Base-by-base conservation (phyloP, 2,797 vertebrate species). In the Xyrichtys novacula region DNA sequence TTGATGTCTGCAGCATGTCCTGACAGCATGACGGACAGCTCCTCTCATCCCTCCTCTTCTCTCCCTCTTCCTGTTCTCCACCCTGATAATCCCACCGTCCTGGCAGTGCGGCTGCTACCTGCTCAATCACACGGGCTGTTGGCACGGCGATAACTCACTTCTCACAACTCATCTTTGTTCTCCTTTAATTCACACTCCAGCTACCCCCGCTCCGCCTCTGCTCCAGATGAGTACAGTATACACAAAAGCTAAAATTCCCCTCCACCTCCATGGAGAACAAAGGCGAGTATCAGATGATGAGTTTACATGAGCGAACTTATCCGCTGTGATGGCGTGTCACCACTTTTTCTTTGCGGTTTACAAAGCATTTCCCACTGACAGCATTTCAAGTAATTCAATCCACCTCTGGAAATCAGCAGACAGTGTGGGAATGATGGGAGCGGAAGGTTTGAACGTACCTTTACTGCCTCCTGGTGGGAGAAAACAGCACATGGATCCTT, bases 121-220 rank as follows among this genome's bases (percentile, higher is more conserved):
- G 73, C 65, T 65, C 55, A 40, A 34, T 68, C 75, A 68, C 58
- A 54, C 69, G 66, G 57, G 52, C 43, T 64, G 64, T 76, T 80
- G 87, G 78, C 87, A 80, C 20, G 15, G 43, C 38, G 10, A 38
- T 34, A 84, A 74, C 61, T 79, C 78, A 54, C 50, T 80, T 69
- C 74, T 80, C 76, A 91, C 78, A 87, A 83, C 74, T 80, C 67
- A 3, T 77, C 85, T 87, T 91, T 91, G 85, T 92, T 92, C 88
- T 88, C 76, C 40, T 72, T 43, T 71, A 64, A 74, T 81, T 81
- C 78, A 52, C 50, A 60, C 34, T 52, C 43, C 58, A 69, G 6
- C 49, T 15, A 3, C 31, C 50, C 50, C 50, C 26, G 7, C 59
- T 39, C 43, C 42, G 28, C 60, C 70, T 83, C 49, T 39, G 20